phyloP scores from a whole-genome alignment of 2,797 vertebrate genomes.

The Cirrhinus mrigala region DNA sequence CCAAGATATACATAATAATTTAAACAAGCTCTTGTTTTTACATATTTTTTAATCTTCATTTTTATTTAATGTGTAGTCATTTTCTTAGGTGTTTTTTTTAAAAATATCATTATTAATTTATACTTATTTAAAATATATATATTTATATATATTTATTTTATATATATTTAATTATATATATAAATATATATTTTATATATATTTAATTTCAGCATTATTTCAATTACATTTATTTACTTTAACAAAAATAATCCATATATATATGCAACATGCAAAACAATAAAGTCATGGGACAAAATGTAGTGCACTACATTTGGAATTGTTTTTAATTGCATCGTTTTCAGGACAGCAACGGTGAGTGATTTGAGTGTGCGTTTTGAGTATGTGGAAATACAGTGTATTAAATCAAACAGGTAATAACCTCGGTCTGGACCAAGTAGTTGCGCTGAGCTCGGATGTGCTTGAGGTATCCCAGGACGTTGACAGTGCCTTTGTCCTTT shows the following conservation, averaged over 20 bases:
- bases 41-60: no score
- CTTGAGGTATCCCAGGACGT: constrained; percentile 97
- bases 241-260: not conserved
- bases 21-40: no score
- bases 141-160: no score
- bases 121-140: no score
- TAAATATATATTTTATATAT: no score
- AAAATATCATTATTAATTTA: no score
- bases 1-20: no score
- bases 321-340: not conserved
- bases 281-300: not conserved
- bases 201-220: not conserved
- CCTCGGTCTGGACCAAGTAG: constrained; percentile 99
- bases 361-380: not conserved
- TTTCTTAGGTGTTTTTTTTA: no score
- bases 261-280: not conserved
- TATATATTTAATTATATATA: no score
- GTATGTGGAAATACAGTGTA: not conserved
- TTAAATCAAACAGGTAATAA: constrained; percentile 64
- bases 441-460: constrained; percentile 99
- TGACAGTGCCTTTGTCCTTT: constrained; percentile 98
- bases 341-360: not conserved
- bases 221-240: no score
- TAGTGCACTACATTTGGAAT: not conserved
- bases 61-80: no score